phyloP scores from a whole-genome alignment of 2,888 invertebrate genomes.

The Rambutsinella grinnellia region DNA sequence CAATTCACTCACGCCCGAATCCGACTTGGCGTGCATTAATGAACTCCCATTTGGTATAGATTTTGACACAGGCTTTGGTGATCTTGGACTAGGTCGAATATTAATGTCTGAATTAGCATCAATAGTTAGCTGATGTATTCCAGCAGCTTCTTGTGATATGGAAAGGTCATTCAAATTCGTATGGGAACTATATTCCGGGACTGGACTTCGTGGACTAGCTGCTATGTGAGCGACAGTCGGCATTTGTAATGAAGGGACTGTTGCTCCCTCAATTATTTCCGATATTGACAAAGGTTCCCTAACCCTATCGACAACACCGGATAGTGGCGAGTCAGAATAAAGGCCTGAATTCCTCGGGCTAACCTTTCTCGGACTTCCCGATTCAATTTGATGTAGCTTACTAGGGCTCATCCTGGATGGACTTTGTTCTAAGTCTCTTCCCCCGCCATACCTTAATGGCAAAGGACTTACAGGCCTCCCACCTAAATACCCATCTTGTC shows the following conservation, averaged over 20 bases:
- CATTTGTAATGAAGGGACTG: constrained; percentile 46
- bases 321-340: constrained; percentile 50
- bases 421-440: constrained; percentile 62
- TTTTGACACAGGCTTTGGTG: constrained; percentile 77
- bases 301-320: constrained; percentile 44
- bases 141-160: constrained; percentile 36
- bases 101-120: constrained; percentile 49
- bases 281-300: constrained; percentile 32
- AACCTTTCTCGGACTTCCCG: constrained; percentile 45
- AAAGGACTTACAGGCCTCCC: constrained; percentile 63
- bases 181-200: constrained; percentile 57
- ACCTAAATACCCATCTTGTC: constrained; percentile 74
- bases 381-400: constrained; percentile 69
- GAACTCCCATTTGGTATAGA: constrained; percentile 35
- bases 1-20: constrained; percentile 89
- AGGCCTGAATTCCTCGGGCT: constrained; percentile 60
- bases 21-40: constrained; percentile 80
- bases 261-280: constrained; percentile 36
- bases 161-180: constrained; percentile 60
- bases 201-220: constrained; percentile 59
- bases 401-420: constrained; percentile 69
- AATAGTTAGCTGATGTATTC: constrained; percentile 29
- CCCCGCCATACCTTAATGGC: constrained; percentile 56
- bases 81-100: constrained; percentile 72
- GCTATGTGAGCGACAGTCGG: constrained; percentile 53